Conservation (phyloP, 2,888 invertebrate species). For the Troglohyphantes excavatus region DNA sequence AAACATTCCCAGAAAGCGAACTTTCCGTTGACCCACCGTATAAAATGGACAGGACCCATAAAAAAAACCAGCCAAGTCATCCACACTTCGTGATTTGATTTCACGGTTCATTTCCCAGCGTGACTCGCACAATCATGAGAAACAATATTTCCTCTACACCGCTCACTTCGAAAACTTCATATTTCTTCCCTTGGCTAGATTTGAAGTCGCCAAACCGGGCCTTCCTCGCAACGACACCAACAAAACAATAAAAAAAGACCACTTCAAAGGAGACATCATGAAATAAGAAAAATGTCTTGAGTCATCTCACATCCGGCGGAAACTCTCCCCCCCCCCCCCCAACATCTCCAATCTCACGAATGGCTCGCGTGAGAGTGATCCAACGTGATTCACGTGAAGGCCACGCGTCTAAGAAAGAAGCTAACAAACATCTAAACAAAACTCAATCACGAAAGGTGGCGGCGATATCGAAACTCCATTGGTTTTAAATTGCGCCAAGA, state of each 20-base stretch:
- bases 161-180: not conserved
- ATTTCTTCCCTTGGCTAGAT: not conserved
- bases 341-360: constrained; percentile 17
- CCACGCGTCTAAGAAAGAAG: constrained; percentile 55
- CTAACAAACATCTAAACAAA: constrained; percentile 16
- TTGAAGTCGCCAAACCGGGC: not conserved
- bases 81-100: constrained; percentile 52
- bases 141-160: not conserved
- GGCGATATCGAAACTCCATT: not conserved
- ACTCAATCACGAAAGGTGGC: not conserved
- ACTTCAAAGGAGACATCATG: constrained; percentile 8
- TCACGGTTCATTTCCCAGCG: constrained; percentile 50
- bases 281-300: constrained; percentile 71
- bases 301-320: constrained; percentile 76
- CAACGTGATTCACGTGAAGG: constrained; percentile 70
- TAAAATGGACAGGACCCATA: not conserved
- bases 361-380: constrained; percentile 53
- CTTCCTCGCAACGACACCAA: not conserved
- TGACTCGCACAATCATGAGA: constrained; percentile 17
- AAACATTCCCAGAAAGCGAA: not conserved
- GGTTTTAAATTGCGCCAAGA: not conserved
- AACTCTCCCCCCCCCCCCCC: constrained; percentile 14
- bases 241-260: constrained; percentile 10
- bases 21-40: constrained; percentile 21
- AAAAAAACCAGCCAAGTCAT: not conserved